A percentile compares a stretch with the other conserved stretches of the same genome.
Conservation (phyloP, 2,888 invertebrate genomes). For the Linnaemya vulpina region DNA sequence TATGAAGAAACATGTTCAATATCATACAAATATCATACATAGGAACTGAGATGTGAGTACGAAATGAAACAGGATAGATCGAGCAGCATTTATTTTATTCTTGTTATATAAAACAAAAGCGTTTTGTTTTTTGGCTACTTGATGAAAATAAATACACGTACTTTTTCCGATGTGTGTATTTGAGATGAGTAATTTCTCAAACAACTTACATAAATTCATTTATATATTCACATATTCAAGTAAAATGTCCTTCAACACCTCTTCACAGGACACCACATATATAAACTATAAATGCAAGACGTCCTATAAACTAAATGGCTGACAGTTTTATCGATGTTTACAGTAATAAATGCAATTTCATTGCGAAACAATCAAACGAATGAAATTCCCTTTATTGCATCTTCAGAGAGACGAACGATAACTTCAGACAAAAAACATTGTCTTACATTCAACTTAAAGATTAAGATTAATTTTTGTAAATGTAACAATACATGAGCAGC, state of each 20-base stretch:
- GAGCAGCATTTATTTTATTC: conserved; percentile 1
- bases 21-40: neutral
- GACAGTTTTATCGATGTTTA: conserved; percentile 75
- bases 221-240: neutral
- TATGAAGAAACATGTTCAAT: too few species aligned
- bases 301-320: conserved; percentile 44
- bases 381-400: conserved; percentile 49
- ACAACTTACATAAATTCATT: conserved; percentile 1
- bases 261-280: conserved; percentile 52
- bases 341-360: conserved; percentile 73
- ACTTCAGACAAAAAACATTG: conserved; percentile 18
- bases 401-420: conserved; percentile 7
- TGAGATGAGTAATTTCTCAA: conserved; percentile 37
- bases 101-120: conserved; percentile 13
- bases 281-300: conserved; percentile 12
- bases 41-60: conserved; percentile 21
- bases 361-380: conserved; percentile 67
- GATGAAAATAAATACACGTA: conserved; percentile 1
- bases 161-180: neutral
- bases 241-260: conserved; percentile 61
- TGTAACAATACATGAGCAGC: conserved; percentile 42
- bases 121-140: conserved; percentile 23
- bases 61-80: conserved; percentile 30
- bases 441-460: conserved; percentile 45
- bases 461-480: conserved; percentile 63